Evolutionary conservation across 2,888 invertebrate genomes (phyloP), one percentile per base, ranked within the genome.

Genomic region (Nemotelus pantherinus): DNA sequence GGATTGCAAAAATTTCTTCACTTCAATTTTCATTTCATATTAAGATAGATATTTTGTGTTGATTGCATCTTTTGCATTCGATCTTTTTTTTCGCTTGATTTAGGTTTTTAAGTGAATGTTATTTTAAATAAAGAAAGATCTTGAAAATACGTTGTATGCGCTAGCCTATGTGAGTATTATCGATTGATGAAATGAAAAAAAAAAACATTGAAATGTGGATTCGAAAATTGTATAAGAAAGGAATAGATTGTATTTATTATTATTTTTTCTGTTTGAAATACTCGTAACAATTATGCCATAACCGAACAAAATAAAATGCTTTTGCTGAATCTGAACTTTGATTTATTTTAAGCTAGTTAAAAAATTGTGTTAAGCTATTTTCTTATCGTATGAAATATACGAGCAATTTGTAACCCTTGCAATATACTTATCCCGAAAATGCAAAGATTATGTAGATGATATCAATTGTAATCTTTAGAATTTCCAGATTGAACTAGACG

Each of bases 151-250:
- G 25, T 63, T 60, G 63, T 74, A 74, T 50, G 74, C 63, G 74
- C 63, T 63, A 63, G 45, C 63, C 71, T 10, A 57, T 57, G 57
- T 57, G 57, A 74, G 60, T 74, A 74, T 74, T 74, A 63, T 10
- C 7, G 45, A 9, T 9, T 44, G 3, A 25, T 7, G 25, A 44
- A 45, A 9, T 9, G 45, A 58, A 50, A 50, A 50, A 50, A n/a
- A 50, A 50, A 50, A 50, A 50, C 1, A 50, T 50, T 7, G 6
- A 50, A 50, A 50, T 50, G 9, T 50, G 50, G 5, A 7, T 50
- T 50, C 9, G 6, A 7, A 50, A 50, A 50, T 7, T 50, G 5
- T 50, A 50, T 9, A 50, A 50, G 25, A 25, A 25, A 25, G 25
- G 25, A 25, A 25, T 25, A 25, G 25, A 25, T 25, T 25, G 25